Evolutionary conservation across 1,140 invertebrate genomes (phyloP), one percentile per base, ranked within the genome.

Genomic region (Drosophila asahinai): DNA sequence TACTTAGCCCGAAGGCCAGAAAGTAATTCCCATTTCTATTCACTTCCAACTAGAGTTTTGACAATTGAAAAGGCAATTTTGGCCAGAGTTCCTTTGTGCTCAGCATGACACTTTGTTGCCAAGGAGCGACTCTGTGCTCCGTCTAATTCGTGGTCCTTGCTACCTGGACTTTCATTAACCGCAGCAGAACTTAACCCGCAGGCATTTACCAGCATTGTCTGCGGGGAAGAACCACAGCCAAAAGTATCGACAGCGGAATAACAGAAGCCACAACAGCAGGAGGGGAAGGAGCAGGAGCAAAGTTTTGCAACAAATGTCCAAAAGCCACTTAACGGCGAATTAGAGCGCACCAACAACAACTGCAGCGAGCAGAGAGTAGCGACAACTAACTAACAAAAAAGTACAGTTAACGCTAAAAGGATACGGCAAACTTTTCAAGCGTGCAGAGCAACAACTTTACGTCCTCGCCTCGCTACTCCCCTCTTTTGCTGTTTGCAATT

Each of bases 291-390:
- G 6, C 33, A 36, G 30, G 15, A 22, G 49, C 66, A 87, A 87
- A 87, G 43, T 87, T 87, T 89, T 58, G 68, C 83, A 83, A 75
- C 83, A 87, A 87, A 87, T 89, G 84, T 89, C 83, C 84, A 83
- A 87, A 87, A 87, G 83, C 83, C 83, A 87, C 83, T 87, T 87
- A 87, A 87, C 84, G 72, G 84, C 83, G 84, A 89, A 87, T 87
- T 87, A 87, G 83, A 83, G 83, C 83, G 65, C 65, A 87, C 73
- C 73, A 67, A 83, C 80, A 82, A 55, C 45, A 79, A 65, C 65
- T 65, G 38, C 45, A 55, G 68, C 48, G 40, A 49, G 48, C 25
- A 12, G 15, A 61, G 15, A 64, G 55, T 45, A 57, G 75, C 72
- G 66, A 58, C 80, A 78, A 82, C 61, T 74, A 83, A 70, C 76